Evolutionary conservation across 2,888 invertebrate genomes (phyloP).

Genomic region (Scaptomyza reducta): DNA sequence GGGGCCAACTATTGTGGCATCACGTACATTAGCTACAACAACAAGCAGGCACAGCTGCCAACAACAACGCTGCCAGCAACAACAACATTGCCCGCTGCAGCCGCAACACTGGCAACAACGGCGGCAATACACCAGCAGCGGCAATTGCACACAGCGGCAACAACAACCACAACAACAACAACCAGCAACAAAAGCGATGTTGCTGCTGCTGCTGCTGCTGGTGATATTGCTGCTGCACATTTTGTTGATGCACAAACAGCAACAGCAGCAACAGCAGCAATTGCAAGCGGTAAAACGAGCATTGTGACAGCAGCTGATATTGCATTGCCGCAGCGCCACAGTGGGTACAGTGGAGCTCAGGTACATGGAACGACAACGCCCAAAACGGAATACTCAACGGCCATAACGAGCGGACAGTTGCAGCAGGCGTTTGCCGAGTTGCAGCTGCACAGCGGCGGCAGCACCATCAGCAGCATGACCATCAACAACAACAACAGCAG

Average conservation of each 20-base stretch:
- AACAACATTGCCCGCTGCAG: slow-evolving; percentile 68
- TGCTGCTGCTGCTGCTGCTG: slow-evolving; percentile 27
- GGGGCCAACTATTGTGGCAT: slow-evolving; percentile 96
- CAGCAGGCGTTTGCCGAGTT: slow-evolving; percentile 70
- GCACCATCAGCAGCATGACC: slow-evolving; percentile 45
- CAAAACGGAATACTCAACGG: slow-evolving; percentile 78
- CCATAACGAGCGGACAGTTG: slow-evolving; percentile 74
- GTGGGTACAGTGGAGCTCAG: slow-evolving; percentile 11
- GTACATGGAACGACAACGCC: slow-evolving; percentile 76
- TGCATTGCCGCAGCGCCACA: slow-evolving; percentile 37
- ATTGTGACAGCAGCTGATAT: slow-evolving; percentile 61
- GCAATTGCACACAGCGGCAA: slow-evolving; percentile 31
- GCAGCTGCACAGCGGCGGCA: slow-evolving; percentile 46
- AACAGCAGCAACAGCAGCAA: slow-evolving; percentile 52
- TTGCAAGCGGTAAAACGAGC: slow-evolving; percentile 29
- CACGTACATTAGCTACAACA: slow-evolving; percentile 88
- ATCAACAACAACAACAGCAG: slow-evolving; percentile 47
- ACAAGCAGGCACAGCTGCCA: slow-evolving; percentile 87
- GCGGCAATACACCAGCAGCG: slow-evolving; percentile 60
- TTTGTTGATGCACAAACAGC: slow-evolving; percentile 81
- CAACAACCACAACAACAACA: not conserved
- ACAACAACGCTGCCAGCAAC: slow-evolving; percentile 67
- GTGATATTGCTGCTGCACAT: slow-evolving; percentile 18
- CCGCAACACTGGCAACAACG: slow-evolving; percentile 71
- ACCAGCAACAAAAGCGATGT: slow-evolving; percentile 37